A percentile compares a stretch with the other conserved stretches of the same genome.
Conservation (phyloP, 2,888 invertebrate genomes). For the Limnephilus lunatus region DNA sequence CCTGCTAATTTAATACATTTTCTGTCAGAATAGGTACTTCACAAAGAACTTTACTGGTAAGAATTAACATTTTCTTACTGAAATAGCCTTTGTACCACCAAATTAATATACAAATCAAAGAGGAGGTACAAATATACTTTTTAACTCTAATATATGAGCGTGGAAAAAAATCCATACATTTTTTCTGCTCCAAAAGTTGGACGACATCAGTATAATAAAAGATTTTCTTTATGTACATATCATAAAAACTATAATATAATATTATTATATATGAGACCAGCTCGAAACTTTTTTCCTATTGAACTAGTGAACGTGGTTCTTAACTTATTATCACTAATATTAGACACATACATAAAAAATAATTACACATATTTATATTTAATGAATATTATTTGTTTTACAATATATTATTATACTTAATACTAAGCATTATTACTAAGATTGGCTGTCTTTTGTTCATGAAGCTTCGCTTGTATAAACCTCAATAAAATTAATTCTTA, state of each 20-base stretch:
- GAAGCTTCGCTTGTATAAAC: neutral
- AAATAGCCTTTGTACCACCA: neutral
- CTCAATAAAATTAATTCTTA: neutral
- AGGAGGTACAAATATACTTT: neutral
- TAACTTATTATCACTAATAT: slow-evolving; percentile 26
- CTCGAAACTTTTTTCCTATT: slow-evolving; percentile 2
- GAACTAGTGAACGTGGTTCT: slow-evolving; percentile 37
- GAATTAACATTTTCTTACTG: neutral
- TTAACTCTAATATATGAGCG: neutral
- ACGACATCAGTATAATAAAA: neutral
- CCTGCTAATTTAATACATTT: neutral
- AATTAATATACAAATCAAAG: neutral
- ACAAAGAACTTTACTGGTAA: no score
- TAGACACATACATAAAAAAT: slow-evolving; percentile 12
- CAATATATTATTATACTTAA: neutral
- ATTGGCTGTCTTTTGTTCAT: neutral
- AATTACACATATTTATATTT: neutral
- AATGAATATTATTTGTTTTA: neutral
- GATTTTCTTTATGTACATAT: neutral
- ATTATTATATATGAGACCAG: slow-evolving; percentile 29
- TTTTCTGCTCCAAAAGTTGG: neutral
- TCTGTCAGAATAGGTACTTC: no score
- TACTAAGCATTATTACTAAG: neutral
- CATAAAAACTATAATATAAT: neutral
- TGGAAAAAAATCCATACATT: neutral